These are phyloP conservation scores for Aspidiotus rigidus DNA, from an alignment of 2,888 invertebrate species.

Conservation along the genomic window DNA sequence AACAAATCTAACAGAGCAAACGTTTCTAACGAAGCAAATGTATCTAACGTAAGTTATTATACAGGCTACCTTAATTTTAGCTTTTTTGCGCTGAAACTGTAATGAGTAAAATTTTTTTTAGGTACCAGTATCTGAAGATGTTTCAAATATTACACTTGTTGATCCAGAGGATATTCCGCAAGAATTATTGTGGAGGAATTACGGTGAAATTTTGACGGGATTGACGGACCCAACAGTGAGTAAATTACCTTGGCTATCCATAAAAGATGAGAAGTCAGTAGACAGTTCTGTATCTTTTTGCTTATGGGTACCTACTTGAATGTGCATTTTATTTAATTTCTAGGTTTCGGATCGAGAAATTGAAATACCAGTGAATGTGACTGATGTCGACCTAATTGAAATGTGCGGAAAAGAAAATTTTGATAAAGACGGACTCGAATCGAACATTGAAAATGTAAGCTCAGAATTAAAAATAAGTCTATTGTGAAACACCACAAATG, in stretches of 20 bases:
- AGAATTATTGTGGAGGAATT: not conserved
- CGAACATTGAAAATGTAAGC: not conserved
- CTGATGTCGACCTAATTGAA: not conserved
- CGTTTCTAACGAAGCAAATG: no score
- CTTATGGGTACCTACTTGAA: no score
- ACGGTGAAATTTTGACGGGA: no score
- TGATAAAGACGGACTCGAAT: not conserved
- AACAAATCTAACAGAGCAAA: no score
- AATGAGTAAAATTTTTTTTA: not conserved
- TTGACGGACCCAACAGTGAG: no score
- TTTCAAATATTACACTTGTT: not conserved
- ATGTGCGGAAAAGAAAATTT: not conserved
- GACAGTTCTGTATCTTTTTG: no score
- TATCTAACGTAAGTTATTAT: not conserved
- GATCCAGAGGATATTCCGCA: not conserved
- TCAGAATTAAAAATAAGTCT: not conserved
- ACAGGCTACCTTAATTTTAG: no score
- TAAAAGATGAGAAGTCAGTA: not conserved
- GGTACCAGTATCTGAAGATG: not conserved
- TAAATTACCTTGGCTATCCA: no score
- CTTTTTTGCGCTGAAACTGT: no score
- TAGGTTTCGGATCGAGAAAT: not conserved
- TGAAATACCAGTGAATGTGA: not conserved
- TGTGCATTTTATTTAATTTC: not conserved
- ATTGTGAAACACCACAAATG: no score